A percentile compares a stretch with the other conserved stretches of the same genome.
Evolutionary conservation across 2,113 vertebrate species (phyloP).

Genomic region (Corythornis madagascariensis): DNA sequence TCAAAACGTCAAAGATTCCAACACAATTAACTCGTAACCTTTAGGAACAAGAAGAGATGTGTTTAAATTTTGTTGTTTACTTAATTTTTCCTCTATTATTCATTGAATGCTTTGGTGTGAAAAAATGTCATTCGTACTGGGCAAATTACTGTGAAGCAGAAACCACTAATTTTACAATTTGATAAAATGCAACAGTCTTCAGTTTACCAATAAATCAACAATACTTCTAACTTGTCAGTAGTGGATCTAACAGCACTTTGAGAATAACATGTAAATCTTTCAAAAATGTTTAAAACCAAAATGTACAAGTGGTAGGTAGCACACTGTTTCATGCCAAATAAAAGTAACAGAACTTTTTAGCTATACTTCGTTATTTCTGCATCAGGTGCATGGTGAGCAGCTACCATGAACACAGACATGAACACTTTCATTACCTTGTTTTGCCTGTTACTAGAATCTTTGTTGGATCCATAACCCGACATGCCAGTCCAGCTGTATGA

Average conservation of each 20-base stretch:
- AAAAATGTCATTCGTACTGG: neutral
- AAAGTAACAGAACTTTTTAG: neutral
- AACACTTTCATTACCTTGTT: conserved; percentile 80
- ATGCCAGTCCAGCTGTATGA: conserved; percentile 95
- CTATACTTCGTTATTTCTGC: neutral
- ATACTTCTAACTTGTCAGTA: neutral
- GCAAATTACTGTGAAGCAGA: neutral
- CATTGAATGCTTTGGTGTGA: neutral
- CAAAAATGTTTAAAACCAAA: neutral
- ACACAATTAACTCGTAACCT: conserved; percentile 98
- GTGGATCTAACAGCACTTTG: neutral
- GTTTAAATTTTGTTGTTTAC: neutral
- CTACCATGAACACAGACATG: neutral
- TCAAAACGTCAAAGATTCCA: conserved; percentile 97
- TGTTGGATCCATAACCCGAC: conserved; percentile 97
- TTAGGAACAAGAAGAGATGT: conserved; percentile 34
- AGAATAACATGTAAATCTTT: neutral
- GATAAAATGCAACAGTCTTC: neutral
- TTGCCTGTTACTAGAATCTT: conserved; percentile 99
- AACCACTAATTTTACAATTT: neutral
- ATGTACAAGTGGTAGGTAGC: neutral
- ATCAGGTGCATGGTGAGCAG: neutral
- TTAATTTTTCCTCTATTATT: neutral
- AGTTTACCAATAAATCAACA: neutral
- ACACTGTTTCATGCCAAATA: neutral